phyloP scores from a whole-genome alignment of 2,888 invertebrate species.

The Athrips mouffetella region DNA sequence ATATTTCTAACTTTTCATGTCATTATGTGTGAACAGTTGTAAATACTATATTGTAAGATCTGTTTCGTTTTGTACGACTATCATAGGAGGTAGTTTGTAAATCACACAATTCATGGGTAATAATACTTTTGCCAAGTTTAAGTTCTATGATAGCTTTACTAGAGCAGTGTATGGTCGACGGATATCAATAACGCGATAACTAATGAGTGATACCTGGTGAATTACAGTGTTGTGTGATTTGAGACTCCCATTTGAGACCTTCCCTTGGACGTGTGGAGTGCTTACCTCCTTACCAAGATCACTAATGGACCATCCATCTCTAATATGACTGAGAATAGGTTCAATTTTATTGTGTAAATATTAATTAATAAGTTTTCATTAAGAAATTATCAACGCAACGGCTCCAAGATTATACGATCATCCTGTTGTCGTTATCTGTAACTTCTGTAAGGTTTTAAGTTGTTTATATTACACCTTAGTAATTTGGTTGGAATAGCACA shows the following conservation, averaged over 20 bases:
- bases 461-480: conserved; percentile 28
- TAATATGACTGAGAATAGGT: conserved; percentile 74
- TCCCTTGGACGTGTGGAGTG: conserved; percentile 23
- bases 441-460: conserved; percentile 36
- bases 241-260: background rate
- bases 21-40: conserved; percentile 19
- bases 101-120: background rate
- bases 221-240: background rate
- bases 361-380: conserved; percentile 43
- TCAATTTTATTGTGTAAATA: conserved; percentile 67
- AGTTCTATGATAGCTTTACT: background rate
- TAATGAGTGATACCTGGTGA: no score
- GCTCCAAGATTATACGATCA: conserved; percentile 39
- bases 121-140: background rate
- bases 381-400: conserved; percentile 38
- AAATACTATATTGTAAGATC: conserved; percentile 25
- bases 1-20: conserved; percentile 14
- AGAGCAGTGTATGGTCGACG: no score
- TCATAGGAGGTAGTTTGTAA: background rate
- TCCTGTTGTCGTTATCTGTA: conserved; percentile 36
- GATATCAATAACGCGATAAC: no score
- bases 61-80: conserved; percentile 10
- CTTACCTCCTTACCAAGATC: conserved; percentile 13
- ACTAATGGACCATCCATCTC: conserved; percentile 45
- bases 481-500: conserved; percentile 26